Evolutionary conservation across 2,888 invertebrate species (phyloP), one percentile per base, ranked within the genome.

Genomic region (Eupithecia subfuscata): DNA sequence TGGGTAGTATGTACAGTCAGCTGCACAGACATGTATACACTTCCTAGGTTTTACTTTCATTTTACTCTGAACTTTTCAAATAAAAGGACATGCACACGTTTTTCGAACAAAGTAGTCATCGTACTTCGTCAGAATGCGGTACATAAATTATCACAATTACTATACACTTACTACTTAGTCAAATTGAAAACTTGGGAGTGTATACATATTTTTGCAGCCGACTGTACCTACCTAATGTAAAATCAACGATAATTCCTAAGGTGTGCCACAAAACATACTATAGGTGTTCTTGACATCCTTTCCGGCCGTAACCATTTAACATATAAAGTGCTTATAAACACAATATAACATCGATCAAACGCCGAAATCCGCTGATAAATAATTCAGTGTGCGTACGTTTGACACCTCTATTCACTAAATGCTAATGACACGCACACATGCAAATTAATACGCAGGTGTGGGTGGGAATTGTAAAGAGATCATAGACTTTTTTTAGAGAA

Each of bases 321-420:
- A 78, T 75, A 77, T 60, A 77, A 74, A 75, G 22, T 76, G 79
- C 78, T 64, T 56, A 75, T 74, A 65, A 71, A 76, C 73, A 74
- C 64, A 73, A 77, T 85, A 81, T 72, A 65, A 77, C 76, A 76
- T 67, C 70, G 70, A 77, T 77, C 74, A 75, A 70, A 76, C 77
- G 84, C 88, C 88, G 79, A 90, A 90, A 88, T 85, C 83, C 79
- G 78, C 78, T 79, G 83, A 43, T 89, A 83, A 88, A 85, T 87
- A 82, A 91, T 91, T 89, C 91, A 85, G 74, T 30, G 64, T 77
- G 65, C 84, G 83, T 85, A 78, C 85, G 80, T 82, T 82, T 86
- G 84, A 89, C 90, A 88, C 89, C 85, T 85, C 86, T 90, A 92
- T 92, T 92, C 89, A 91, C 84, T 89, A 90, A 89, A 92, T 91